Evolutionary conservation across 2,888 invertebrate genomes (phyloP).

Genomic region (Trichacis sp.): DNA sequence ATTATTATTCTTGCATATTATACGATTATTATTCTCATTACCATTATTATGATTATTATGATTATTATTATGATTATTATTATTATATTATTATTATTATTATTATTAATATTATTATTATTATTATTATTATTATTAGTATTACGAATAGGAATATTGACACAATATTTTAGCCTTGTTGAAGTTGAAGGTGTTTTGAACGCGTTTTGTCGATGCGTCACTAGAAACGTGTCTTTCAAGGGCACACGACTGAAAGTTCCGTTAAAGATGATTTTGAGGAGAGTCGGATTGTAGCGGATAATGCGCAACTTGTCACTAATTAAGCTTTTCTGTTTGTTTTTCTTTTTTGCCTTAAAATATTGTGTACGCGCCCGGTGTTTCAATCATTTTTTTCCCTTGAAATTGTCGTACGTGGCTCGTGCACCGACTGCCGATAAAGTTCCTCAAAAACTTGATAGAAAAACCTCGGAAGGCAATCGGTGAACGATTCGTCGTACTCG

Average conservation of each 20-base stretch:
- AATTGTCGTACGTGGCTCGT: conserved; percentile 15
- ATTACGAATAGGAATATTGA: conserved; percentile 30
- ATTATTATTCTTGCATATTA: background rate
- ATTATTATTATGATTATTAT: background rate
- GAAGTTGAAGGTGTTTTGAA: conserved; percentile 54
- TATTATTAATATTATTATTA: background rate
- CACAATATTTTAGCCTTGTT: conserved; percentile 55
- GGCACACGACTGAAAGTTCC: conserved; percentile 58
- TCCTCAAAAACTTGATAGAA: conserved; percentile 19
- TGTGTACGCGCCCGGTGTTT: conserved; percentile 20
- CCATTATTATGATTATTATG: background rate
- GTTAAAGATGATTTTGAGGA: conserved; percentile 49
- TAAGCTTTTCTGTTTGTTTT: conserved; percentile 46
- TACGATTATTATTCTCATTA: background rate
- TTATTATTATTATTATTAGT: conserved; percentile 2
- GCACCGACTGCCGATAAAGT: conserved; percentile 28
- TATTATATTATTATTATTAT: conserved; percentile 30
- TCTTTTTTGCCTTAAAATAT: conserved; percentile 44
- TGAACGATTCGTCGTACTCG: conserved; percentile 59
- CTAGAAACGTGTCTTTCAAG: conserved; percentile 35
- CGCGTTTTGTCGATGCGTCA: conserved; percentile 42
- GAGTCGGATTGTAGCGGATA: conserved; percentile 41
- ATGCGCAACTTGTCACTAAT: conserved; percentile 59
- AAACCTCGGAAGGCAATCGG: conserved; percentile 46
- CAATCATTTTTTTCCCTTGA: conserved; percentile 25